Base-by-base conservation (phyloP, 1,140 invertebrate species). In the Drosophila eugracilis region DNA sequence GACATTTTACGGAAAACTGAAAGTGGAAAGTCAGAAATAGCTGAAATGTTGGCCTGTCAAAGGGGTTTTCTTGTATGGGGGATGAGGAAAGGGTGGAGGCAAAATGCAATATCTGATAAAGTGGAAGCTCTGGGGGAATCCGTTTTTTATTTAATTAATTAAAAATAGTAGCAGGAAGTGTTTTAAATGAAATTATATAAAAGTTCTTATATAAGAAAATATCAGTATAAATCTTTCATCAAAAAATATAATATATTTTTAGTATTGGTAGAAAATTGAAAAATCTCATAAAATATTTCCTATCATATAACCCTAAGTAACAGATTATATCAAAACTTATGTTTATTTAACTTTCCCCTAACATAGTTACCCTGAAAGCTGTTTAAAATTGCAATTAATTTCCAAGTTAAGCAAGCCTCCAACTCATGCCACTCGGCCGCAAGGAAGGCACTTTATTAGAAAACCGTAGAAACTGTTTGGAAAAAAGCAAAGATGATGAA, bases 331-430 rank as follows among this genome's bases (percentile, higher is more conserved):
- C 5, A 1, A 4, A 45, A 1, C 3, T 15, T 12, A 44, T n/a
- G 1, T 14, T 42, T 21, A 3, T 1, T 44, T 10, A 12, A 22
- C 15, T 37, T 37, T 30, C 9, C 30, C 1, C 3, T 5, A 26
- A 17, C 24, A 10, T 6, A 10, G 14, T n/a, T 21, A 10, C n/a
- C 44, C 14, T 37, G 21, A 34, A 42, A 37, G 34, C 63, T 65
- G n/a, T n/a, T 75, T 53, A 75, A 75, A 69, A 58, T 85, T 84
- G 47, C 79, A 84, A 84, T 84, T 84, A 85, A 84, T 36, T 63
- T 47, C 53, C 39, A 74, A 66, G 78, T 59, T 50, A 78, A 74
- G 44, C 44, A 66, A 59, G 36, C 50, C 39, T 37, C 36, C 37
- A 34, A 52, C 48, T 60, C 48, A 42, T 44, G 34, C 32, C 37